These are phyloP conservation scores for Lasiommata megera DNA, from an alignment of 2,888 invertebrate species.

Conservation along the genomic window DNA sequence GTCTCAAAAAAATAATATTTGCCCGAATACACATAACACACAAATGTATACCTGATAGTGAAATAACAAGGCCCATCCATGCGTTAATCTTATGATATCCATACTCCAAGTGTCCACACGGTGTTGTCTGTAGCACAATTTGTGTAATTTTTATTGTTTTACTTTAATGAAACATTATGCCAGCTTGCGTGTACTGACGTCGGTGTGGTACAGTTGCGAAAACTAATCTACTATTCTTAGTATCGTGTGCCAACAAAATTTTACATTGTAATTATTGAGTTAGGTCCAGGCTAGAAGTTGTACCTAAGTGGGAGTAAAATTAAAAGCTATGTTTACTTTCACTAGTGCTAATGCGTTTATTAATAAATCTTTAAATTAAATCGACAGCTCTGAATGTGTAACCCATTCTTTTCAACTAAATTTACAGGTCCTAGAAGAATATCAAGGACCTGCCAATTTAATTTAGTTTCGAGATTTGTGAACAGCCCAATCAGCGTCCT, in stretches of 20 bases:
- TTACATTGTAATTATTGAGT: constrained; percentile 1
- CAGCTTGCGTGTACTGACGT: constrained; percentile 18
- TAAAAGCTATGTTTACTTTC: not conserved
- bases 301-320: not conserved
- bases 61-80: constrained; percentile 2
- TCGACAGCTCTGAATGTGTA: not conserved
- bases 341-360: not conserved
- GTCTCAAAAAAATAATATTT: too few relatives aligned
- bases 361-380: not conserved
- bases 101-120: constrained; percentile 6
- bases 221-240: constrained; percentile 8
- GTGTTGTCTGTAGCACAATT: constrained; percentile 22
- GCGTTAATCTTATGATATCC: constrained; percentile 5
- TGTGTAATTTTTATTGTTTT: constrained; percentile 6
- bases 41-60: not conserved
- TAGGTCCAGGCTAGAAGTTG: not conserved
- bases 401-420: too few relatives aligned
- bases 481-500: too few relatives aligned
- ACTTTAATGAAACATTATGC: constrained; percentile 19
- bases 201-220: constrained; percentile 24
- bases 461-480: too few relatives aligned
- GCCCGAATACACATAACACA: not conserved
- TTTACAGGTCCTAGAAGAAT: too few relatives aligned
- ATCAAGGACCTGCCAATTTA: too few relatives aligned
- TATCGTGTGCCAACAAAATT: constrained; percentile 28